Conservation (phyloP, 2,113 vertebrate species). For the Crocuta crocuta region DNA sequence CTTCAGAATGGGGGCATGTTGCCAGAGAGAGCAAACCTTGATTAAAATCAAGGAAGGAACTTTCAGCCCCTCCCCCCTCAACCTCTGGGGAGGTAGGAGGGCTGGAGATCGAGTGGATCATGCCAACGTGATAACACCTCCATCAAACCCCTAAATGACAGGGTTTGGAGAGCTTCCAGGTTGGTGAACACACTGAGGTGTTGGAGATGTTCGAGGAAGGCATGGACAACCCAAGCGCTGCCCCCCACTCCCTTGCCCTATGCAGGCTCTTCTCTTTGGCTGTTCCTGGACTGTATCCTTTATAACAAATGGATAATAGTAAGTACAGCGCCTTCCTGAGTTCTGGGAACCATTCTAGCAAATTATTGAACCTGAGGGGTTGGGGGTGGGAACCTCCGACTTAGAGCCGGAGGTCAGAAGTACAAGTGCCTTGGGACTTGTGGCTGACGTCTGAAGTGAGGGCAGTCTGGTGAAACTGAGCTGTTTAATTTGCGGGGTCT, state of each 20-base stretch:
- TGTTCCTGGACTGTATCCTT: background rate
- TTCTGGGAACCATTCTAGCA: background rate
- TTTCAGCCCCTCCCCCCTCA: background rate
- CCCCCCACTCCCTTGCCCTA: background rate
- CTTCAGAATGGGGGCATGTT: background rate
- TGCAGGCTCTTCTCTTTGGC: background rate
- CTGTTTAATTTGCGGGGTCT: background rate
- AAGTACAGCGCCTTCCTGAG: background rate
- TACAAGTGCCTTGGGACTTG: background rate
- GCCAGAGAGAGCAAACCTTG: conserved; percentile 20
- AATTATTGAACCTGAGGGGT: background rate
- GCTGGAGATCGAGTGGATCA: background rate
- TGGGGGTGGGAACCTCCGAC: too few relatives aligned
- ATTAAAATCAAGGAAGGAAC: background rate
- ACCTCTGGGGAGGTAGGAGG: background rate
- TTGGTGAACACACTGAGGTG: background rate
- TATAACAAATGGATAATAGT: background rate
- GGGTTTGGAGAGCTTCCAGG: background rate
- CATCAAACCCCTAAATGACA: background rate
- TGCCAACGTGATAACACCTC: background rate
- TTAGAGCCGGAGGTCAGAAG: background rate
- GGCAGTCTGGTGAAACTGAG: background rate
- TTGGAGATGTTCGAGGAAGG: background rate
- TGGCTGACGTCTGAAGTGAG: background rate
- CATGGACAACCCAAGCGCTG: rapidly evolving